A percentile compares a stretch with the other conserved stretches of the same genome.
These are phyloP conservation scores for Amphimallon solstitiale DNA, from an alignment of 2,888 invertebrate species.

Conservation along the genomic window DNA sequence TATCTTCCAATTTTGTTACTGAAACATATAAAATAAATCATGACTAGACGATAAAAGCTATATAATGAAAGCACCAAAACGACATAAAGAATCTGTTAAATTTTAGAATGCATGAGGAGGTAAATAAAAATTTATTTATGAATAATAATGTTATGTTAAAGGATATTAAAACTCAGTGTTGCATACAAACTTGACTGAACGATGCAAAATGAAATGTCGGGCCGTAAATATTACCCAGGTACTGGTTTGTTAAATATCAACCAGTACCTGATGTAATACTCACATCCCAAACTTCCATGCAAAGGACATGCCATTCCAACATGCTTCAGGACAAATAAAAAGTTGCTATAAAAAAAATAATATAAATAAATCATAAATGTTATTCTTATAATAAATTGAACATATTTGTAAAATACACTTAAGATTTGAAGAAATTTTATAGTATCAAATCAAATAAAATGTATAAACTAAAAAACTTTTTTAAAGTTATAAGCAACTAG, in stretches of 20 bases:
- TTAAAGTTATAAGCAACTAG: no score
- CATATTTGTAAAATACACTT: not conserved
- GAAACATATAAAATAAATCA: conserved; percentile 46
- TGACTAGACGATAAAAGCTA: not conserved
- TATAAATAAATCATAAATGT: not conserved
- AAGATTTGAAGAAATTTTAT: not conserved
- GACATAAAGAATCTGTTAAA: no score
- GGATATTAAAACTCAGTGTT: conserved; percentile 35
- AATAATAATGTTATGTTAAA: conserved; percentile 44
- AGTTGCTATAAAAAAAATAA: conserved; percentile 41
- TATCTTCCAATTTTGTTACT: conserved; percentile 80
- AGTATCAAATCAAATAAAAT: no score
- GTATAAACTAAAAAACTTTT: no score
- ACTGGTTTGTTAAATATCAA: conserved; percentile 69
- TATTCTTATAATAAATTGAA: no score
- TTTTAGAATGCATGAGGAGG: not conserved
- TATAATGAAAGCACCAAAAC: not conserved
- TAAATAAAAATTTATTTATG: conserved; percentile 30
- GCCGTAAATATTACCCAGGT: conserved; percentile 93
- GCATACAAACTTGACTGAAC: conserved; percentile 32
- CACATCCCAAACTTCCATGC: conserved; percentile 75
- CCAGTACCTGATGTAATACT: conserved; percentile 99
- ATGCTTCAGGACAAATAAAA: conserved; percentile 60
- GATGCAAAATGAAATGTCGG: conserved; percentile 55
- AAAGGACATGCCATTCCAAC: conserved; percentile 59